Base-by-base conservation (phyloP, 2,888 invertebrate species). In the Acanthosoma haemorrhoidale region DNA sequence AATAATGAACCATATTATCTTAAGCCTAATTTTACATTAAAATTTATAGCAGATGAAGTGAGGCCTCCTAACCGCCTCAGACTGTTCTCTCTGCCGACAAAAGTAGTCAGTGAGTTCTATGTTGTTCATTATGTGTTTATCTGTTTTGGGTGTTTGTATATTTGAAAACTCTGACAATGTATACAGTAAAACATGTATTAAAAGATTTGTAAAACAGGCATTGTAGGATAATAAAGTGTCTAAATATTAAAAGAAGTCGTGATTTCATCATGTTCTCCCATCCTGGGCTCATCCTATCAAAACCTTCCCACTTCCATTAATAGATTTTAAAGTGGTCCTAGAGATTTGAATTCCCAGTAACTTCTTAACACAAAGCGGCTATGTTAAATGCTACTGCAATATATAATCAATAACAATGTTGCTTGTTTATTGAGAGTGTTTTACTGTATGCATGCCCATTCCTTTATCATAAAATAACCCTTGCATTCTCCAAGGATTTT, bases 61-160 rank as follows among this genome's bases (percentile, higher is more conserved):
- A 68, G 69, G 32, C 77, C 79, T 70, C 77, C 77, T 70, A 77
- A 76, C 73, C 75, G 79, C 74, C 77, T 76, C 72, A 76, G 79
- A 71, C 77, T 79, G 69, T 78, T 78, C 74, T 78, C 79, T 69
- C 78, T 79, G 73, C 80, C 79, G 71, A 68, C 73, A 25, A 78
- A 77, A 74, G 75, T 76, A 61, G 74, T 76, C 72, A 82, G 74
- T 73, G 72, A 71, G 70, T 73, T 39, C 36, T 11, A 39, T 43
- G 25, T n/a, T n/a, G n/a, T n/a, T 6, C n/a, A 51, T 25, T 51
- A 25, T 51, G 51, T 25, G 51, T 51, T 51, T 51, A n/a, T n/a
- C n/a, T n/a, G n/a, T n/a, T n/a, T 51, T 51, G 25, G 29, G 29
- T 51, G 25, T 51, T 25, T 21, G 51, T 1, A 25, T 13, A 25